phyloP scores from a whole-genome alignment of 2,888 invertebrate genomes.

The Drosophila demipolita region DNA sequence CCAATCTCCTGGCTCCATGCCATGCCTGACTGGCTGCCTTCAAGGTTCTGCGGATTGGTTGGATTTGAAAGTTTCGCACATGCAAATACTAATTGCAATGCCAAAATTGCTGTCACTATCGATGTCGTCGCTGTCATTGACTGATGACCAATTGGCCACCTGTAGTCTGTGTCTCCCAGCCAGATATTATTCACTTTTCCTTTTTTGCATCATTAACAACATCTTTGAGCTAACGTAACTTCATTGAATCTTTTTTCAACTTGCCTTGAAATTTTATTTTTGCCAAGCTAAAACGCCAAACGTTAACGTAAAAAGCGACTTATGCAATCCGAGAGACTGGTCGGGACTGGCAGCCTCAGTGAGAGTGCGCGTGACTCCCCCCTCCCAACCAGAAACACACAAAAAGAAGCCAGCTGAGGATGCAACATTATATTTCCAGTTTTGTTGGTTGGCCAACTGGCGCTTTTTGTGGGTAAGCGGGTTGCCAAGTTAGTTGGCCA shows the following conservation, averaged over 20 bases:
- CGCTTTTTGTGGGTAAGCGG: conserved; percentile 59
- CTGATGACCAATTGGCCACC: conserved; percentile 54
- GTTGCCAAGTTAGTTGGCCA: conserved; percentile 65
- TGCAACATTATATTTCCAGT: conserved; percentile 63
- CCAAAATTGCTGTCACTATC: conserved; percentile 24
- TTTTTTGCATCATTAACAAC: conserved; percentile 24
- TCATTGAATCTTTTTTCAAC: conserved; percentile 25
- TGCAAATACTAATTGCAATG: conserved; percentile 67
- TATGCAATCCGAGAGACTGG: conserved; percentile 57
- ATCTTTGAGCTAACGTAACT: conserved; percentile 53
- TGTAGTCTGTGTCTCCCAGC: conserved; percentile 2
- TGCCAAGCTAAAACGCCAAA: conserved; percentile 43
- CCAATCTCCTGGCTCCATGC: not conserved
- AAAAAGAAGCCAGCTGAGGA: conserved; percentile 59
- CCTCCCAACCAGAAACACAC: conserved; percentile 16
- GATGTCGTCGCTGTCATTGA: conserved; percentile 41
- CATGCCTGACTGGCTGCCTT: conserved; percentile 21
- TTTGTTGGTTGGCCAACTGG: conserved; percentile 56
- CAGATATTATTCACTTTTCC: not conserved
- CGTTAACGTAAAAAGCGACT: conserved; percentile 61
- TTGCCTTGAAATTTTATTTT: conserved; percentile 9
- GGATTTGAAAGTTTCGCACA: conserved; percentile 64
- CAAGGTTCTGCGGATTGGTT: conserved; percentile 56
- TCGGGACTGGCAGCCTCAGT: conserved; percentile 46
- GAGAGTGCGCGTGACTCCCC: conserved; percentile 58